Evolutionary conservation across 2,797 vertebrate genomes (phyloP).

Genomic region (Chloroceryle inda): DNA sequence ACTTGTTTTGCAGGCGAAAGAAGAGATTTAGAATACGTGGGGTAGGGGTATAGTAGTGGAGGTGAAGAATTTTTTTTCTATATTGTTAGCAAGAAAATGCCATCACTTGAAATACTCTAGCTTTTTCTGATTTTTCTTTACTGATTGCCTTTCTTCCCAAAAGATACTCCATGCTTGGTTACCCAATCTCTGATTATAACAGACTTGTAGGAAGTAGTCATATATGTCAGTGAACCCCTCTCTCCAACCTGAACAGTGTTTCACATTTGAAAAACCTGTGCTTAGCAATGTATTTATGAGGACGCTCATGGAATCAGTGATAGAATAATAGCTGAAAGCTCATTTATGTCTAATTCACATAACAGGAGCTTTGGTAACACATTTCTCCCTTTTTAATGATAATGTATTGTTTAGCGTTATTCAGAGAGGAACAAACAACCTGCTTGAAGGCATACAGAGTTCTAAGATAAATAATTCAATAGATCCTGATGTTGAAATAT

Average conservation of each 20-base stretch:
- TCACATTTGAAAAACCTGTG: not conserved
- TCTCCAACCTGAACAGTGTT: not conserved
- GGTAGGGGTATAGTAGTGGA: not conserved
- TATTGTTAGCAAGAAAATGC: not conserved
- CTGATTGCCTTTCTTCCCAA: not conserved
- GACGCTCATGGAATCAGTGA: not conserved
- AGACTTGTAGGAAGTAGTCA: not conserved
- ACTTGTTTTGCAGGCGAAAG: not conserved
- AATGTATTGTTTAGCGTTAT: not conserved
- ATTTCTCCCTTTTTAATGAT: not conserved
- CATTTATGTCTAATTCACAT: not conserved
- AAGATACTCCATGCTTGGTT: not conserved
- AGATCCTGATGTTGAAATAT: not conserved
- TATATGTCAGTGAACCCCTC: not conserved
- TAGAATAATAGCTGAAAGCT: not conserved
- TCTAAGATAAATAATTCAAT: not conserved
- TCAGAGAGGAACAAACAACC: not conserved
- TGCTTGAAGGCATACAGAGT: not conserved
- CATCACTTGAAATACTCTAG: not conserved
- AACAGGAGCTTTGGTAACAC: not conserved
- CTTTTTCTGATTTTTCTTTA: not conserved
- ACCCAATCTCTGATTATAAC: not conserved
- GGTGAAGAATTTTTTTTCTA: not conserved
- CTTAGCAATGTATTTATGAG: not conserved
- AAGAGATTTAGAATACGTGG: not conserved